Percentiles rank a stretch among this genome's conserved stretches.
Evolutionary conservation across 2,888 invertebrate genomes (phyloP).

Genomic region (Stramonita haemastoma): DNA sequence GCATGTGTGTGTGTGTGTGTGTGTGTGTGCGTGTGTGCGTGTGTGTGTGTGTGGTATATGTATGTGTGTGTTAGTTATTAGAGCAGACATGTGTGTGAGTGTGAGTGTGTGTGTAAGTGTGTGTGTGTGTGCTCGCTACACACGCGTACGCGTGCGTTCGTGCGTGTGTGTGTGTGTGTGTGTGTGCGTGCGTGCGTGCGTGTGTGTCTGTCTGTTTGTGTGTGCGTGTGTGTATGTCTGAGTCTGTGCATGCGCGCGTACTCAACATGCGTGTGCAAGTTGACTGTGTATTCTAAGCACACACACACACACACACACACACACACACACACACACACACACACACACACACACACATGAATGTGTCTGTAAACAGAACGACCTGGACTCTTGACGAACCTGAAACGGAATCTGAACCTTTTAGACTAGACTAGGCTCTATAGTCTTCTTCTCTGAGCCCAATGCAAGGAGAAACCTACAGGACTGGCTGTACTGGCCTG

Average conservation of each 20-base stretch:
- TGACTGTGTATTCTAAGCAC: background rate
- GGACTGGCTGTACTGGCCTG: too few species aligned
- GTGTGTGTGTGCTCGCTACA: background rate
- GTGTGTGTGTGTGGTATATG: background rate
- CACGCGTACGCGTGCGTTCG: background rate
- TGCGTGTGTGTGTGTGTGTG: background rate
- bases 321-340: too few species aligned
- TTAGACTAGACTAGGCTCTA: too few species aligned
- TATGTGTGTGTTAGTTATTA: background rate
- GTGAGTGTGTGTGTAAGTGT: background rate
- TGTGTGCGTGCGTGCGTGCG: background rate
- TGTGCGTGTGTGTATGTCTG: too few species aligned
- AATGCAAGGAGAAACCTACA: too few species aligned
- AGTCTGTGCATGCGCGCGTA: too few species aligned
- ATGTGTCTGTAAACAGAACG: background rate
- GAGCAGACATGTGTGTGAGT: background rate
- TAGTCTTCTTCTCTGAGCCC: too few species aligned
- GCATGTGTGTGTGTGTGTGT: background rate
- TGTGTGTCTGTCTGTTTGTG: too few species aligned
- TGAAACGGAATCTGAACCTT: too few species aligned
- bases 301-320: too few species aligned
- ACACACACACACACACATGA: background rate
- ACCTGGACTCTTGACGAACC: too few species aligned
- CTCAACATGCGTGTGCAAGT: too few species aligned
- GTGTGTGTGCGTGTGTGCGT: background rate